Evolutionary conservation across 2,797 vertebrate genomes (phyloP).

Genomic region (Anisognathus igniventris): DNA sequence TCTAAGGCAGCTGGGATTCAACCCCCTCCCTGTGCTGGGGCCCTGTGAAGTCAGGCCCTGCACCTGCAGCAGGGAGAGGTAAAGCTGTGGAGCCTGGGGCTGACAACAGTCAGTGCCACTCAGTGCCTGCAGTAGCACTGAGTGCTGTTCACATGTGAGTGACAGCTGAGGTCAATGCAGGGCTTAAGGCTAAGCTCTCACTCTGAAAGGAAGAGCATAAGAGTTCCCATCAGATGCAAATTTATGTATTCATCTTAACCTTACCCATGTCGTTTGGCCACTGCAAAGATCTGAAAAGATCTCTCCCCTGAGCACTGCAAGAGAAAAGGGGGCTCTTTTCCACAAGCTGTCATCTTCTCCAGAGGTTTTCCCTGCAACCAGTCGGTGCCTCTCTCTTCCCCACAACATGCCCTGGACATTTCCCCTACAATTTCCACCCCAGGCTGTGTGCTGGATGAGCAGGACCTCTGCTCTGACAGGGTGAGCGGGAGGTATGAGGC

Average conservation of each 20-base stretch:
- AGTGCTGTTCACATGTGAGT: neutral
- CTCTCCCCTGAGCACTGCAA: neutral
- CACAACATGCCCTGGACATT: neutral
- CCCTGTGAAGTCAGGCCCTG: neutral
- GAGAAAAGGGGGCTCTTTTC: neutral
- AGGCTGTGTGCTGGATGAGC: neutral
- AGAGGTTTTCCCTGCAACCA: neutral
- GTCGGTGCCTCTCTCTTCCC: neutral
- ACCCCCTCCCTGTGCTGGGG: rapidly evolving
- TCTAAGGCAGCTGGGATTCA: neutral
- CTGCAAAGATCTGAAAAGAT: neutral
- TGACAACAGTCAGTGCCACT: neutral
- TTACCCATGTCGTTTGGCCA: rapidly evolving
- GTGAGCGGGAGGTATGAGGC: rapidly evolving
- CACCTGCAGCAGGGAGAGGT: neutral
- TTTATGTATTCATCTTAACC: neutral
- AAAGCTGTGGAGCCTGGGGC: neutral
- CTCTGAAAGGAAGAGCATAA: neutral
- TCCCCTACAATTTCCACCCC: neutral
- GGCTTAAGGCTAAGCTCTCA: neutral
- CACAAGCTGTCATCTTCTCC: neutral
- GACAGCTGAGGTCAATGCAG: neutral
- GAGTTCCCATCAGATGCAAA: neutral
- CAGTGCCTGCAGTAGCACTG: neutral
- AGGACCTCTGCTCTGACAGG: rapidly evolving